Percentiles rank a stretch among this genome's conserved stretches.
Conservation (phyloP, 2,888 invertebrate species). For the Punctoribates punctum region DNA sequence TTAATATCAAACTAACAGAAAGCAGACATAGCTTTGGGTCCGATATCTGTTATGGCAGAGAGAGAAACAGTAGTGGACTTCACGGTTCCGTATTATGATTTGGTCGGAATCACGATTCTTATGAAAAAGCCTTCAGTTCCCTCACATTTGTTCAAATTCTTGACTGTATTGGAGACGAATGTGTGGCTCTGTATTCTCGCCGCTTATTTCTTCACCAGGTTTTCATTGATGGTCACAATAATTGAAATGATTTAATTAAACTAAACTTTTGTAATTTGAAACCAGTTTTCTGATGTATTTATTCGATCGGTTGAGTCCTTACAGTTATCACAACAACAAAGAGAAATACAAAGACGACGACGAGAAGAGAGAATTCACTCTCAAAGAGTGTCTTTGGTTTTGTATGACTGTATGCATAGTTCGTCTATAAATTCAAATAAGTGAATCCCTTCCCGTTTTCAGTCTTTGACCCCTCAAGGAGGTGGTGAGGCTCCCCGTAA, state of each 20-base stretch:
- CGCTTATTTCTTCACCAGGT: constrained; percentile 80
- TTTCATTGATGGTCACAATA: neutral
- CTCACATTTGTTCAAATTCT: constrained; percentile 91
- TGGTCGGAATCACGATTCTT: constrained; percentile 93
- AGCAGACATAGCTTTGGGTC: constrained; percentile 89
- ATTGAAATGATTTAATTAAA: neutral
- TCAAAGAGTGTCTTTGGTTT: constrained; percentile 38
- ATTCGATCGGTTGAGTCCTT: constrained; percentile 95
- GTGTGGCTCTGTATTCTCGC: constrained; percentile 95
- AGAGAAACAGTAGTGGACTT: constrained; percentile 91
- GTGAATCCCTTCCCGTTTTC: too few species aligned
- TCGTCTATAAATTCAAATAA: too few species aligned
- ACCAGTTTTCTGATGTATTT: constrained; percentile 71
- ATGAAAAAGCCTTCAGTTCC: constrained; percentile 85
- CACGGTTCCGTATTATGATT: constrained; percentile 95
- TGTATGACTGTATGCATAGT: constrained; percentile 59
- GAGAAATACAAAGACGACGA: constrained; percentile 43
- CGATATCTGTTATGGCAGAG: constrained; percentile 95
- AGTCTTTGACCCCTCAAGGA: constrained; percentile 81
- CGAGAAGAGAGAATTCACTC: constrained; percentile 43
- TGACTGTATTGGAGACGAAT: constrained; percentile 89
- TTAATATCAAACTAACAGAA: constrained; percentile 54
- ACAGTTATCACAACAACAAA: constrained; percentile 86
- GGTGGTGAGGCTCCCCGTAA: constrained; percentile 96
- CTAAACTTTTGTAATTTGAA: constrained; percentile 56